A percentile compares a stretch with the other conserved stretches of the same genome.
phyloP scores from a whole-genome alignment of 2,888 invertebrate species.

The Eledone cirrhosa region DNA sequence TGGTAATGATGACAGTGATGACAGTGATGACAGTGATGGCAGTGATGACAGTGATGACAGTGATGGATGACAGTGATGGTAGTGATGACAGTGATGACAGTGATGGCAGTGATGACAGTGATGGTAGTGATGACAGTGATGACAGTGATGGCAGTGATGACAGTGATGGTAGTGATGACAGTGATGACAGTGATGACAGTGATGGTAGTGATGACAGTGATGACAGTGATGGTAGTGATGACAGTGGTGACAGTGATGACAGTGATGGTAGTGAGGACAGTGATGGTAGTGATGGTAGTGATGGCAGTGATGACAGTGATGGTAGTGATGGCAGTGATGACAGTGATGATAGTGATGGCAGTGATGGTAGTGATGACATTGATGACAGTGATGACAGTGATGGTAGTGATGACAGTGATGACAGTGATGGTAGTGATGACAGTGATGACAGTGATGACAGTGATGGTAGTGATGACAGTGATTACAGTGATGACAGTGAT shows the following conservation, averaged over 20 bases:
- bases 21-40: not conserved
- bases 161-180: constrained; percentile 2
- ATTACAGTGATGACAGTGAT: too few relatives aligned
- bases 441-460: constrained; percentile 17
- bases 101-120: constrained; percentile 12
- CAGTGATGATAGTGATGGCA: constrained; percentile 13
- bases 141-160: not conserved
- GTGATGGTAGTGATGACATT: too few relatives aligned
- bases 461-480: constrained; percentile 9
- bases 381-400: too few relatives aligned
- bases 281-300: constrained; percentile 9
- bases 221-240: constrained; percentile 23
- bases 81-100: not conserved
- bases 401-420: too few relatives aligned
- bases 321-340: constrained; percentile 21
- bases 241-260: too few relatives aligned
- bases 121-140: not conserved
- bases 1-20: constrained; percentile 20
- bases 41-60: not conserved
- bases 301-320: constrained; percentile 12
- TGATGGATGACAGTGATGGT: too few relatives aligned
- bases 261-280: too few relatives aligned
- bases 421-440: constrained; percentile 9
- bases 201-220: constrained; percentile 16
- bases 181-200: constrained; percentile 8